These are phyloP conservation scores for Drosophila neocordata DNA, from an alignment of 1,140 invertebrate genomes.

Conservation along the genomic window DNA sequence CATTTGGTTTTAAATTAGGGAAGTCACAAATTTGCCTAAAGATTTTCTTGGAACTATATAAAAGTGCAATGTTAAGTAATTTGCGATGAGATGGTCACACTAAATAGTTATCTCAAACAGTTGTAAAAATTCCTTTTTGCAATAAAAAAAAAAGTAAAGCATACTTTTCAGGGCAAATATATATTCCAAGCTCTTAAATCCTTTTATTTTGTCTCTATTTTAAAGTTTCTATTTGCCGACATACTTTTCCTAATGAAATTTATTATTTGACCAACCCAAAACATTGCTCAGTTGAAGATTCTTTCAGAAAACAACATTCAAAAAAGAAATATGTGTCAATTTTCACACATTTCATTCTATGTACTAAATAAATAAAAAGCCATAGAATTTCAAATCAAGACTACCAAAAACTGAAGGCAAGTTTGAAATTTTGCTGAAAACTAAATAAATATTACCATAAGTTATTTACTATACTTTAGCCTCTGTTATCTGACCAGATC, in stretches of 20 bases:
- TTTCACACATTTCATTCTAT: background rate
- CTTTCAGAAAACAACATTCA: background rate
- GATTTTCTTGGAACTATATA: background rate
- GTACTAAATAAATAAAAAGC: background rate
- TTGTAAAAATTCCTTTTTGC: background rate
- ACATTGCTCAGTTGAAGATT: background rate
- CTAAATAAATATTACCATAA: too few relatives aligned
- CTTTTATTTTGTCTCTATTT: too few relatives aligned
- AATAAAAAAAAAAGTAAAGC: slow-evolving; percentile 1
- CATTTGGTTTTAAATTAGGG: background rate
- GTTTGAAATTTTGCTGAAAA: too few relatives aligned
- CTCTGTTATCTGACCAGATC: too few relatives aligned
- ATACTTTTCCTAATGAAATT: too few relatives aligned
- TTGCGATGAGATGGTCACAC: too few relatives aligned
- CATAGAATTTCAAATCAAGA: too few relatives aligned
- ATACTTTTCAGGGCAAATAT: slow-evolving; percentile 11
- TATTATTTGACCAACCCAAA: background rate
- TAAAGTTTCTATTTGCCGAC: too few relatives aligned
- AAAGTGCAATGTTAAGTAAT: too few relatives aligned
- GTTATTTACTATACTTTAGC: background rate
- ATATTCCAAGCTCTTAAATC: background rate
- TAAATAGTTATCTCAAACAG: too few relatives aligned
- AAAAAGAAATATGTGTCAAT: background rate
- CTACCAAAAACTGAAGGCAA: too few relatives aligned
- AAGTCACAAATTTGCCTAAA: background rate